phyloP scores from a whole-genome alignment of 2,888 invertebrate genomes.

The Busseola fusca region DNA sequence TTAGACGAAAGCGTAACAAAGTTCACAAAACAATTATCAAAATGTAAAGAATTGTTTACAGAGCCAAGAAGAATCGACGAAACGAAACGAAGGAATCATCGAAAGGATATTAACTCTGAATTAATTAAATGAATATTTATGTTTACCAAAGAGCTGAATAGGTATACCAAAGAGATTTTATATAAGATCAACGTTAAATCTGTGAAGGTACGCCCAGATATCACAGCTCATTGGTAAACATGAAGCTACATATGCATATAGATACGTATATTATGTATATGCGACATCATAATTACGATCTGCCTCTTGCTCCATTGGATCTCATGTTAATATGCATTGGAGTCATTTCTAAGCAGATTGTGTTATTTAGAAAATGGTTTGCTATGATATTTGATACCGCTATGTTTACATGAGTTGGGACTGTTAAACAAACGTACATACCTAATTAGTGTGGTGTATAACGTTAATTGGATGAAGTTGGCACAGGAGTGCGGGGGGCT shows the following conservation, averaged over 20 bases:
- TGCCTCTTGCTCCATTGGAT: constrained; percentile 8
- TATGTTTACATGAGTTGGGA: not conserved
- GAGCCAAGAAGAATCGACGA: not conserved
- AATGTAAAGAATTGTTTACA: not conserved
- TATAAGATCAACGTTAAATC: not conserved
- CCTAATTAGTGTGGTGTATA: not conserved
- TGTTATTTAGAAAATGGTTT: constrained; percentile 15
- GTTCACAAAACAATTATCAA: not conserved
- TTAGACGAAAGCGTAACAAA: not conserved
- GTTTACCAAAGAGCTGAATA: too few species aligned
- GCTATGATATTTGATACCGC: not conserved
- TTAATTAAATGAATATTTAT: too few species aligned
- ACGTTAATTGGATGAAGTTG: not conserved
- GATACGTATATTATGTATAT: constrained; percentile 24
- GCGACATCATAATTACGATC: constrained; percentile 28
- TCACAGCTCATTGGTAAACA: constrained; percentile 27
- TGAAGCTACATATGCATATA: constrained; percentile 17
- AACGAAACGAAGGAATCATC: not conserved
- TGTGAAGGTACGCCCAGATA: not conserved
- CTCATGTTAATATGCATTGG: constrained; percentile 10
- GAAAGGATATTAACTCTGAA: not conserved
- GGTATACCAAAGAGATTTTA: too few species aligned
- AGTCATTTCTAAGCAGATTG: constrained; percentile 21
- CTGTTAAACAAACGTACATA: not conserved
- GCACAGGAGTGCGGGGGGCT: not conserved